Evolutionary conservation across 2,113 vertebrate species (phyloP), one percentile per base, ranked within the genome.

Genomic region (Vulpes vulpes): DNA sequence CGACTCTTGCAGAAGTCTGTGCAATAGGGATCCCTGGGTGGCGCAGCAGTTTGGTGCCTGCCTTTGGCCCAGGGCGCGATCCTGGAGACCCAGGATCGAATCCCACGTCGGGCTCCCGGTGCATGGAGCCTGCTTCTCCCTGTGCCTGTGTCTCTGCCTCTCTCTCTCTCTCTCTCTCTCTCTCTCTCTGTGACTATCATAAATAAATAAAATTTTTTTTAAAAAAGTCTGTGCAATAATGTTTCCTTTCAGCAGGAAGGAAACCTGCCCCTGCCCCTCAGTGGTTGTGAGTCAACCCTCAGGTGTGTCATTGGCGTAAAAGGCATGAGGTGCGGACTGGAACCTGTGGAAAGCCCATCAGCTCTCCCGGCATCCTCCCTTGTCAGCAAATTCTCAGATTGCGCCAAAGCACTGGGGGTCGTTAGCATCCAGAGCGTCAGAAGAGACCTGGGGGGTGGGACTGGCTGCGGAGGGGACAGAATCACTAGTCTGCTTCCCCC

Each of bases 221-320:
- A 35, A 35, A 35, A 35, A 73, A 49, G 51, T 4, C 60, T 17
- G 19, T 16, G 49, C 4, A 2, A 4, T 0, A 0, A 0, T 0
- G 57, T 35, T 35, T 43, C 51, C 51, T 11, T 67, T 57, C 43
- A 49, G 22, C 59, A 1, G 0, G 32, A 30, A 32, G 2, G 55
- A 82, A 22, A 27, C 62, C 3, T 6, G 53, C 62, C 55, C 53
- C 32, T 4, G 55, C 0, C 15, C 0, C 27, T 7, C 3, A 55
- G 64, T 2, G 20, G 35, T 1, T 5, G 38, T 8, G 4, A 17
- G 25, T 15, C 78, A 12, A 2, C 43, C 25, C 3, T 32, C 25
- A 32, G 76, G 53, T 2, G 64, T 11, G 3, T 10, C 0, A 3
- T 0, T 2, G 76, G 30, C 67, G 3, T 43, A 15, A 7, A 57